Evolutionary conservation across 1,140 invertebrate genomes (phyloP), one percentile per base, ranked within the genome.

Genomic region (Eumaeus atala): DNA sequence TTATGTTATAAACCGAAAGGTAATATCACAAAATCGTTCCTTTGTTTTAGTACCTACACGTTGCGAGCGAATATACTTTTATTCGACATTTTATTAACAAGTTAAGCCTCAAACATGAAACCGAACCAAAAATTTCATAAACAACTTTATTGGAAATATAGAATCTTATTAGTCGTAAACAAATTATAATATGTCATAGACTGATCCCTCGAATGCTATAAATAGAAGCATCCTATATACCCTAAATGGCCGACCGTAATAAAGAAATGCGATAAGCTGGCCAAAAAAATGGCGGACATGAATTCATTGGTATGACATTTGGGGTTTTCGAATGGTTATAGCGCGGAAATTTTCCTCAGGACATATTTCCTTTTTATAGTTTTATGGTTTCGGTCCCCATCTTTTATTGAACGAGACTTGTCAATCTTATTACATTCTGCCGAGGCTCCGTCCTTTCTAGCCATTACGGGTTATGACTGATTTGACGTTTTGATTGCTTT

Each of bases 231-330:
- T 64, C 72, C 66, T 59, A 67, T 61, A 70, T 62, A 67, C 64
- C 65, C 75, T 72, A 74, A 79, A 78, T 61, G 66, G 56, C 60
- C 70, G 64, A 83, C 77, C 82, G 72, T 76, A 82, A 84, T 85
- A 85, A 82, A 85, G 75, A 82, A 83, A 75, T 54, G 76, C 77
- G 74, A 86, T 86, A 86, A 84, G 84, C 61, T 71, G 72, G 58
- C 66, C 66, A 72, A 84, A 86, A 86, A 28, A 86, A 83, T 69
- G 66, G 70, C 66, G 53, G 62, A 68, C 79, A 84, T 86, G 83
- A 84, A 84, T 86, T 86, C 83, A 87, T 87, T 70, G 81, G 74
- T 87, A 84, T 87, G 83, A 87, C 83, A 81, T 84, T 84, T 72
- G 76, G 76, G 77, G 67, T 65, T 77, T 72, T 49, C 63, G 67